phyloP scores from a whole-genome alignment of 2,113 vertebrate species.

The Artemisiospiza belli region DNA sequence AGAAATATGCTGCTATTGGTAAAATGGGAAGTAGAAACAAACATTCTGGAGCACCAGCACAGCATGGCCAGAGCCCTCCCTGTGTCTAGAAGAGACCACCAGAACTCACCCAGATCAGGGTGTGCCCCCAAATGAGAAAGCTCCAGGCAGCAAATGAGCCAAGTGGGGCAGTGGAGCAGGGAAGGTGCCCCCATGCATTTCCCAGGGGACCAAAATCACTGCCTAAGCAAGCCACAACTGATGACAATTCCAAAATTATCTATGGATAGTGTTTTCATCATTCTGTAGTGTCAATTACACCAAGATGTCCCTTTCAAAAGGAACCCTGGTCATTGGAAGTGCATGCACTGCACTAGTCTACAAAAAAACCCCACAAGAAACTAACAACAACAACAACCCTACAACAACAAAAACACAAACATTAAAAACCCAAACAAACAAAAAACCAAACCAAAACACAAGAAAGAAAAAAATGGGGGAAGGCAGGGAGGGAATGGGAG shows the following conservation, averaged over 20 bases:
- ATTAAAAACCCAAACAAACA: neutral
- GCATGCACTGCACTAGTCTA: rapidly evolving
- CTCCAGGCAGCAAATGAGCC: neutral
- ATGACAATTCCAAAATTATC: neutral
- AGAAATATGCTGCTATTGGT: neutral
- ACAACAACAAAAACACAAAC: neutral
- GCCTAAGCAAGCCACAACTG: neutral
- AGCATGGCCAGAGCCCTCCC: neutral
- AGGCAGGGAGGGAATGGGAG: neutral
- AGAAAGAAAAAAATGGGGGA: neutral
- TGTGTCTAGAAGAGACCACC: rapidly evolving
- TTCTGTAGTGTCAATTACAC: neutral
- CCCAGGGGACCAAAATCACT: neutral
- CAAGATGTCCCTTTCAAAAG: neutral
- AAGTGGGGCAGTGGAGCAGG: neutral
- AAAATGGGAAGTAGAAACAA: neutral
- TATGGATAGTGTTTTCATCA: neutral
- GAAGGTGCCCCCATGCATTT: neutral
- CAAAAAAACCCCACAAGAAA: rapidly evolving
- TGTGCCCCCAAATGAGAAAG: neutral
- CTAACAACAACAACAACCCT: neutral
- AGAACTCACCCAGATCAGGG: neutral
- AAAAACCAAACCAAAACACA: neutral
- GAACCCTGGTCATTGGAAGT: neutral
- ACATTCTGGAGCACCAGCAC: rapidly evolving